Conservation (phyloP, 2,888 invertebrate species). For the Idaea straminata region DNA sequence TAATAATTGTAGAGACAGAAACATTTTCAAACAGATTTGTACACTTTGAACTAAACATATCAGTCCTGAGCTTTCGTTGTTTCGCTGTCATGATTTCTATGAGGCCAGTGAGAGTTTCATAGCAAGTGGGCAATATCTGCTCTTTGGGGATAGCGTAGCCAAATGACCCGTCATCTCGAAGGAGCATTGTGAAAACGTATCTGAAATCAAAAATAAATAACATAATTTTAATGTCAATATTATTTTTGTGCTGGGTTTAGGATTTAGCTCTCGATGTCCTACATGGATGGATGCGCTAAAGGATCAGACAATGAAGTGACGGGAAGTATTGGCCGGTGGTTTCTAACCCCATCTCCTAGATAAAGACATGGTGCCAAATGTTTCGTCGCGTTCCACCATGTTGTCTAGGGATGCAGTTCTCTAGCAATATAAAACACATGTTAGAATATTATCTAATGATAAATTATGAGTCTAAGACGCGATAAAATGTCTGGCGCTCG, state of each 20-base stretch:
- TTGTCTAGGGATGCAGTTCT: too few relatives aligned
- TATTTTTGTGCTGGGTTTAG: too few relatives aligned
- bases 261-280: too few relatives aligned
- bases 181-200: conserved; percentile 53
- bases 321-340: too few relatives aligned
- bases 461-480: conserved; percentile 9
- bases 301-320: too few relatives aligned
- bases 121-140: conserved; percentile 81
- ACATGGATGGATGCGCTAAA: too few relatives aligned
- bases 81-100: conserved; percentile 64
- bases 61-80: conserved; percentile 16
- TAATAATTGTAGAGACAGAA: background rate
- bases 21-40: background rate
- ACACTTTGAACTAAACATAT: background rate
- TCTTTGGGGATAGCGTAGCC: conserved; percentile 85
- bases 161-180: conserved; percentile 83
- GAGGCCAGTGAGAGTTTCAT: conserved; percentile 80
- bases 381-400: too few relatives aligned
- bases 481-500: too few relatives aligned
- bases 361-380: too few relatives aligned
- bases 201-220: conserved; percentile 30
- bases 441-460: conserved; percentile 5
- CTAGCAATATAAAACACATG: too few relatives aligned
- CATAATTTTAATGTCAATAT: too few relatives aligned
- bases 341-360: too few relatives aligned